These are phyloP conservation scores for Chloroclystis v-ata DNA, from an alignment of 2,888 invertebrate species.

Conservation along the genomic window DNA sequence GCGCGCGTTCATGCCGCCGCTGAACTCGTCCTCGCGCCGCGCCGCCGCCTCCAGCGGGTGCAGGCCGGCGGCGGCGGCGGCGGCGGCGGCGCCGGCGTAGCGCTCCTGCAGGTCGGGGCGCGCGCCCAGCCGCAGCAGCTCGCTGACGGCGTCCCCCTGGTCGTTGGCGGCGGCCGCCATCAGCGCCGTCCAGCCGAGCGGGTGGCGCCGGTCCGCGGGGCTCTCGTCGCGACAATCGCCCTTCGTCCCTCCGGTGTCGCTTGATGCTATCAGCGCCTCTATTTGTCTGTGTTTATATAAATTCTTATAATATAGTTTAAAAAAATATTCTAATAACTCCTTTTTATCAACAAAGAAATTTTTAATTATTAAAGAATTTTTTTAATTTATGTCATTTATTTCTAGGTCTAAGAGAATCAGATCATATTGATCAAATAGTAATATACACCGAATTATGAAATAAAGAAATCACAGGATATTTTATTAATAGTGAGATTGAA, in stretches of 20 bases:
- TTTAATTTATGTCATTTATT: too few relatives aligned
- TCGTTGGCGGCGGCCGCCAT: slow-evolving; percentile 91
- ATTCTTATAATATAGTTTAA: not conserved
- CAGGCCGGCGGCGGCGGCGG: slow-evolving; percentile 81
- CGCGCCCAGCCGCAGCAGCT: slow-evolving; percentile 85
- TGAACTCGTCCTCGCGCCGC: slow-evolving; percentile 90
- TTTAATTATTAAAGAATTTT: too few relatives aligned
- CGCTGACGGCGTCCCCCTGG: slow-evolving; percentile 77
- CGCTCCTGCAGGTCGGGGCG: slow-evolving; percentile 81
- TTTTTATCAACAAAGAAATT: too few relatives aligned
- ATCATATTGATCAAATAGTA: too few relatives aligned
- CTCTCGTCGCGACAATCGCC: slow-evolving; percentile 36
- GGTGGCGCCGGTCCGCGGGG: slow-evolving; percentile 84
- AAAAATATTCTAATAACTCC: too few relatives aligned
- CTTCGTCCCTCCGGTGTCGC: slow-evolving; percentile 22
- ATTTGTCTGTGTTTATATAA: slow-evolving; percentile 44
- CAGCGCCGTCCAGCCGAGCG: slow-evolving; percentile 91
- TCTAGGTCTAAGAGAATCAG: too few relatives aligned
- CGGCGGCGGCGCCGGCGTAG: slow-evolving; percentile 83
- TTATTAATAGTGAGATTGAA: too few relatives aligned
- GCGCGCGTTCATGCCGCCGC: slow-evolving; percentile 81
- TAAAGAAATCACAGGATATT: too few relatives aligned
- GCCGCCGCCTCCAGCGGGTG: slow-evolving; percentile 85
- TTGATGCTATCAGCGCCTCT: slow-evolving; percentile 35
- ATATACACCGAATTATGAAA: too few relatives aligned